These are phyloP conservation scores for Steinernema khuongi DNA, from an alignment of 1,140 invertebrate species.

Conservation along the genomic window DNA sequence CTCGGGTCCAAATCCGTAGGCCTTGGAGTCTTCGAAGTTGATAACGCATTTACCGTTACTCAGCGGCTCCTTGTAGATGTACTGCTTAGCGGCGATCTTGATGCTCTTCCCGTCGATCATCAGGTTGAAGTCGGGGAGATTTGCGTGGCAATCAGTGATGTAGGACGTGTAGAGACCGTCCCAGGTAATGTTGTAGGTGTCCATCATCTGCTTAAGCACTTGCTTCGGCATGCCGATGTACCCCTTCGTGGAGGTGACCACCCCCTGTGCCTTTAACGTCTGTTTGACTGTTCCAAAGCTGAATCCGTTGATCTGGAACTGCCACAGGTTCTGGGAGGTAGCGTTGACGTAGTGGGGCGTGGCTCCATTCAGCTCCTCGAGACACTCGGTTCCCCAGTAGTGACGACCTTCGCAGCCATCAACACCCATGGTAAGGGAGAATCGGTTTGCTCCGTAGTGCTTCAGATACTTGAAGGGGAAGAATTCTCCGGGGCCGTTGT, in stretches of 20 bases:
- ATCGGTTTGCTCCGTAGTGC: background rate
- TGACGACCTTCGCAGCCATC: background rate
- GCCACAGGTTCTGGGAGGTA: background rate
- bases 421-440: background rate
- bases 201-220: background rate
- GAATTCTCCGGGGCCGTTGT: too few relatives aligned
- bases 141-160: background rate
- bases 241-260: background rate
- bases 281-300: background rate
- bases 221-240: background rate
- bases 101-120: background rate
- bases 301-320: background rate
- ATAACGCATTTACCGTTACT: background rate
- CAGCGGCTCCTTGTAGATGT: background rate
- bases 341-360: background rate
- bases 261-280: background rate
- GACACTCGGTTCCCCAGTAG: background rate
- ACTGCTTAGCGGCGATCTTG: background rate
- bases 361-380: background rate
- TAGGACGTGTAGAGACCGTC: background rate
- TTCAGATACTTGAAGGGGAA: background rate
- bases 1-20: background rate
- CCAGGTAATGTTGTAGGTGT: background rate
- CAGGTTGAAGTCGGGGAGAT: background rate
- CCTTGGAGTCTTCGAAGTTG: background rate